A percentile compares a stretch with the other conserved stretches of the same genome.
Evolutionary conservation across 2,797 vertebrate species (phyloP).

Genomic region (Enteromius trimaculatus): DNA sequence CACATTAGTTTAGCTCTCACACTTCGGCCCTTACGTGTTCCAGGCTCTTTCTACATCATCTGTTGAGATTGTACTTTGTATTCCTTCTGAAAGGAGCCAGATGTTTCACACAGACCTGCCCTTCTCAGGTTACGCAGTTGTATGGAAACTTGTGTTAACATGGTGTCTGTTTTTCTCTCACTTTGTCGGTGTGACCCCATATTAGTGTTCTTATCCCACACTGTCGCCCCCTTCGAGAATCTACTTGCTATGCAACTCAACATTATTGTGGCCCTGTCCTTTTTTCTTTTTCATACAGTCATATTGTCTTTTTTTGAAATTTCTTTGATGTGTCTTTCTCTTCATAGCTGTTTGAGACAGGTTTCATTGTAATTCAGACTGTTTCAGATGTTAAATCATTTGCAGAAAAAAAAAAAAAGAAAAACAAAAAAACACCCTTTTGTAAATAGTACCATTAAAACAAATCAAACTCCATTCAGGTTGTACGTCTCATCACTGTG

Average conservation of each 20-base stretch:
- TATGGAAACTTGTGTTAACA: constrained; percentile 68
- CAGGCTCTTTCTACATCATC: constrained; percentile 5
- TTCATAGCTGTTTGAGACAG: constrained; percentile 76
- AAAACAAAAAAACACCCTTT: constrained; percentile 58
- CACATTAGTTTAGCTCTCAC: background rate
- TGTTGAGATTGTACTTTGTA: constrained; percentile 42
- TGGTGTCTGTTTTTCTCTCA: constrained; percentile 55
- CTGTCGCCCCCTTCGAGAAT: constrained; percentile 63
- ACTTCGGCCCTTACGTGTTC: background rate
- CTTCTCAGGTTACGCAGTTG: constrained; percentile 77
- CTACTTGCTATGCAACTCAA: constrained; percentile 82
- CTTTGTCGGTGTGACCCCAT: constrained; percentile 47
- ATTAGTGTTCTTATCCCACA: constrained; percentile 58
- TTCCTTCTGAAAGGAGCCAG: constrained; percentile 61
- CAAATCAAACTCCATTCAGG: constrained; percentile 79
- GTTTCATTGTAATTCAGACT: constrained; percentile 79
- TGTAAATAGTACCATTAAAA: constrained; percentile 89
- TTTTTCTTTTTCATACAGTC: constrained; percentile 76
- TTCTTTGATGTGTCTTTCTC: constrained; percentile 55
- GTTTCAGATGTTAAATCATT: constrained; percentile 80
- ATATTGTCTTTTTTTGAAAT: constrained; percentile 67
- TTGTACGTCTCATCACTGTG: background rate
- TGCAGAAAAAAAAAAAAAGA: constrained; percentile 74
- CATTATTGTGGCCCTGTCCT: constrained; percentile 71
- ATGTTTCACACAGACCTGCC: constrained; percentile 58